Evolutionary conservation across 1,140 invertebrate genomes (phyloP).

Genomic region (Eufriesea mexicana): DNA sequence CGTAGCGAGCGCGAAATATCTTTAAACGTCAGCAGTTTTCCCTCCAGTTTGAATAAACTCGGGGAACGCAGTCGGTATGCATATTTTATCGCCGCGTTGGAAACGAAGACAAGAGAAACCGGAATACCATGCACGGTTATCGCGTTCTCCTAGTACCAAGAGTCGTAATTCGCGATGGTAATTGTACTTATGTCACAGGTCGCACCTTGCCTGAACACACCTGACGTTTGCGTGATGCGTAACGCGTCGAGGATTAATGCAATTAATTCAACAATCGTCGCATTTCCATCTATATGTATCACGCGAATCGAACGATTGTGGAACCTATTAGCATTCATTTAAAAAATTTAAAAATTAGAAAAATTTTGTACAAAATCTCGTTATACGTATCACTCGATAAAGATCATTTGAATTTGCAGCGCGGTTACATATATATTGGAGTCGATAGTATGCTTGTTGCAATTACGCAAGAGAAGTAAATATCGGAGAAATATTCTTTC

Average conservation of each 20-base stretch:
- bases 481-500: not conserved
- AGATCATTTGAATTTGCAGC: not conserved
- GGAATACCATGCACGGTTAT: not conserved
- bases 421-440: not conserved
- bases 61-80: not conserved
- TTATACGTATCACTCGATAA: too few relatives aligned
- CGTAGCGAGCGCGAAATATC: not conserved
- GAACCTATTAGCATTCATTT: too few relatives aligned
- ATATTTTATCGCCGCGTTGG: not conserved
- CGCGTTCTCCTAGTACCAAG: not conserved
- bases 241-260: not conserved
- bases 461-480: not conserved
- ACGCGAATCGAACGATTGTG: too few relatives aligned
- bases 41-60: not conserved
- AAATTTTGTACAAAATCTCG: too few relatives aligned
- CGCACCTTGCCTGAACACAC: not conserved
- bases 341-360: too few relatives aligned
- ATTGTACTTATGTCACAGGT: slow-evolving; percentile 1
- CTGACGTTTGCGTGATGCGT: too few relatives aligned
- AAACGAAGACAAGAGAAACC: not conserved
- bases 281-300: too few relatives aligned
- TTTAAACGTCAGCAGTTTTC: not conserved
- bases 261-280: not conserved
- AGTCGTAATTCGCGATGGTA: not conserved
- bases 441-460: too few relatives aligned